Conservation (phyloP, 1,140 invertebrate species). For the Galendromus occidentalis region DNA sequence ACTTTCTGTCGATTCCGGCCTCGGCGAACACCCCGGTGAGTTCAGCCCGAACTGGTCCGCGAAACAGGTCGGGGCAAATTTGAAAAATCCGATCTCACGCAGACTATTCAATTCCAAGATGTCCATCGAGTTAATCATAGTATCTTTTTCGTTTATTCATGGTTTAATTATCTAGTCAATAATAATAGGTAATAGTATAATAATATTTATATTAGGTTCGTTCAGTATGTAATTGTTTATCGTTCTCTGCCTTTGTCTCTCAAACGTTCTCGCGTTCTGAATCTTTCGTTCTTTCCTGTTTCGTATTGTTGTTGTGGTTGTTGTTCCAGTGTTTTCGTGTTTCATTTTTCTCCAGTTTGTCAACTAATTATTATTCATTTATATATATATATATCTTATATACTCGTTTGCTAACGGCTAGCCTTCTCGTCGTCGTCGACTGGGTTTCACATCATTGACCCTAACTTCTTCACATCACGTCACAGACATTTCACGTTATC, state of each 20-base stretch:
- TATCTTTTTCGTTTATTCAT: neutral
- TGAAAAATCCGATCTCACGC: no score
- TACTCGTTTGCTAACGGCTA: no score
- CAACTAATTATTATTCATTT: neutral
- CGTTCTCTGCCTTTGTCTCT: neutral
- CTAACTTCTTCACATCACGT: no score
- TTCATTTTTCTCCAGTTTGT: neutral
- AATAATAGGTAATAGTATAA: neutral
- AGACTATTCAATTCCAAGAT: neutral
- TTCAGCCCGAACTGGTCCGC: no score
- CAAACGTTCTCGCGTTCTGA: neutral
- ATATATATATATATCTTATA: constrained; percentile 4
- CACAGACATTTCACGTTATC: no score
- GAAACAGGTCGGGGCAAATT: no score
- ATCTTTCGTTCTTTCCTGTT: neutral
- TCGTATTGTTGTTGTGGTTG: no score
- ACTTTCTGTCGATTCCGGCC: no score
- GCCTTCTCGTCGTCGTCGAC: no score
- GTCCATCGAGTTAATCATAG: neutral
- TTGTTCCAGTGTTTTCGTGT: neutral
- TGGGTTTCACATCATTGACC: no score
- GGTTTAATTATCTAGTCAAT: neutral
- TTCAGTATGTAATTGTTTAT: neutral
- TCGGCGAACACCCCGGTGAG: no score
- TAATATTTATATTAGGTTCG: neutral